Conservation (phyloP, 2,797 vertebrate genomes). For the Falco cherrug region DNA sequence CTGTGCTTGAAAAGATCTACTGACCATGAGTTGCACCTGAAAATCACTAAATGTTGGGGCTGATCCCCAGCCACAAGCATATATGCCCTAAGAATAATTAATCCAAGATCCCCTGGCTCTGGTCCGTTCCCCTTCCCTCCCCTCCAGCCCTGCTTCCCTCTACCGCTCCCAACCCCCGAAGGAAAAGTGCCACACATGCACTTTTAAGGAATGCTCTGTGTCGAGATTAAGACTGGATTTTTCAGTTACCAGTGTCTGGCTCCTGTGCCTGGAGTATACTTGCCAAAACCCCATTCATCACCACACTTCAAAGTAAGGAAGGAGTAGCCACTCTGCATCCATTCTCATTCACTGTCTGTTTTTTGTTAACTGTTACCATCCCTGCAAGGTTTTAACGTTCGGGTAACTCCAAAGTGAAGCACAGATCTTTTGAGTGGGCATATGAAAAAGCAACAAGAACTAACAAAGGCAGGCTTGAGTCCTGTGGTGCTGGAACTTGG, state of each 20-base stretch:
- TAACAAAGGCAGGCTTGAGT: neutral
- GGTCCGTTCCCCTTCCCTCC: neutral
- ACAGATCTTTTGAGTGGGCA: neutral
- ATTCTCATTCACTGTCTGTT: neutral
- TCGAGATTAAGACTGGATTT: neutral
- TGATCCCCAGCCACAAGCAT: neutral
- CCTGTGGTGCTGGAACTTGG: neutral
- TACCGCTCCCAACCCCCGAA: neutral
- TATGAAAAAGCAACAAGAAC: neutral
- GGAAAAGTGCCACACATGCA: neutral
- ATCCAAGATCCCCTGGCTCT: neutral
- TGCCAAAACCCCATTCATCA: neutral
- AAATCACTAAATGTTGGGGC: neutral
- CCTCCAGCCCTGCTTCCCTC: neutral
- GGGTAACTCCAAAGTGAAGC: neutral
- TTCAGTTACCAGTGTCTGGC: neutral
- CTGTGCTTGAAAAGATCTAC: neutral
- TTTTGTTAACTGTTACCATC: neutral
- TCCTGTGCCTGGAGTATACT: neutral
- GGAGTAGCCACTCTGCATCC: neutral
- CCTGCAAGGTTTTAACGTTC: neutral
- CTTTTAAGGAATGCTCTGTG: neutral
- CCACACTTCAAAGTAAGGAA: neutral
- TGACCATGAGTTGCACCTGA: neutral
- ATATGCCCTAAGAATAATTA: neutral